Evolutionary conservation across 2,888 invertebrate genomes (phyloP).

Genomic region (Dione vanillae): DNA sequence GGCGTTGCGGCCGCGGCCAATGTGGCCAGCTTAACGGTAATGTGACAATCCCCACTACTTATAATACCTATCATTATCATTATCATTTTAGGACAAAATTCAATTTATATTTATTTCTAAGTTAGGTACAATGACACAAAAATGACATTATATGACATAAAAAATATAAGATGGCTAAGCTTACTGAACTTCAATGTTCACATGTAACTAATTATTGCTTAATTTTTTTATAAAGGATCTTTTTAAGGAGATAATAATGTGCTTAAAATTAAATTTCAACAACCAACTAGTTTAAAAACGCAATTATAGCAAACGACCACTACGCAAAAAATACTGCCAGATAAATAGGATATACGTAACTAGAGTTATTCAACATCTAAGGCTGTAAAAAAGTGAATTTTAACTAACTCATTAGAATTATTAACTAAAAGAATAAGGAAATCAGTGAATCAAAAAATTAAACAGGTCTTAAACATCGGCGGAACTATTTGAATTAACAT

Average conservation of each 20-base stretch:
- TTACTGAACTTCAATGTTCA: not conserved
- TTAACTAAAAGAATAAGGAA: constrained; percentile 34
- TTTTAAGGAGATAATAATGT: not conserved
- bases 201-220: no score
- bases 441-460: constrained; percentile 44
- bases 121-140: not conserved
- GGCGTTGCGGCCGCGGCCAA: constrained; percentile 48
- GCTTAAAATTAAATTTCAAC: not conserved
- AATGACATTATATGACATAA: no score
- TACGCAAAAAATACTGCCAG: constrained; percentile 11
- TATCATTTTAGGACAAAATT: constrained; percentile 16
- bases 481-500: constrained; percentile 53
- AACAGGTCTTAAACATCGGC: constrained; percentile 42
- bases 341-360: constrained; percentile 29
- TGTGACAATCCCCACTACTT: constrained; percentile 47
- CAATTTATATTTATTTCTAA: constrained; percentile 17
- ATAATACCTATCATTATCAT: constrained; percentile 31
- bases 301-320: constrained; percentile 11
- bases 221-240: not conserved
- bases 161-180: not conserved
- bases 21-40: constrained; percentile 49
- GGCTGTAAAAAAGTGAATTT: constrained; percentile 38
- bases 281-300: not conserved
- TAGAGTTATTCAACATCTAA: constrained; percentile 31
- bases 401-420: constrained; percentile 35